These are phyloP conservation scores for Brachionus plicatilis DNA, from an alignment of 1,140 invertebrate genomes.

Conservation along the genomic window DNA sequence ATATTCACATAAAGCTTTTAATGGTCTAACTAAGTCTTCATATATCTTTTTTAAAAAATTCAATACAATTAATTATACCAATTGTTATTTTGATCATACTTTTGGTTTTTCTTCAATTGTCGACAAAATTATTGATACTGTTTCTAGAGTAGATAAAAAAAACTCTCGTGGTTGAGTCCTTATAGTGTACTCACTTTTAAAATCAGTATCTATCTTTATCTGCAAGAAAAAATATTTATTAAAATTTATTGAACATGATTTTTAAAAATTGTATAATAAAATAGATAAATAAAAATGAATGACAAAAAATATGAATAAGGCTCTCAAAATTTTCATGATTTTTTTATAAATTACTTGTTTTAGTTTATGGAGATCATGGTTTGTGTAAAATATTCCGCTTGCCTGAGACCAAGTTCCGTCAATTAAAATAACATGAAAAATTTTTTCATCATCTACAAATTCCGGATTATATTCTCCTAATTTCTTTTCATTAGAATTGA, in stretches of 20 bases:
- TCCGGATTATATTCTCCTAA: background rate
- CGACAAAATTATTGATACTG: constrained; percentile 70
- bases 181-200: constrained; percentile 78
- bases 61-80: background rate
- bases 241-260: background rate
- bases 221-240: constrained; percentile 21
- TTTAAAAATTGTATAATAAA: background rate
- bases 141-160: constrained; percentile 83
- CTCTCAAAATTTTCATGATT: background rate
- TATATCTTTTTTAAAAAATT: constrained; percentile 44
- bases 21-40: constrained; percentile 67
- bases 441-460: constrained; percentile 34
- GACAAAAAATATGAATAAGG: no score
- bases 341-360: constrained; percentile 41
- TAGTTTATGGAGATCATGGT: constrained; percentile 47
- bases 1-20: constrained; percentile 73
- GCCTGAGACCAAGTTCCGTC: constrained; percentile 92
- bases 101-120: constrained; percentile 17
- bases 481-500: constrained; percentile 45
- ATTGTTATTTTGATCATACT: background rate
- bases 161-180: constrained; percentile 83
- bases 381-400: constrained; percentile 61
- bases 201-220: constrained; percentile 65
- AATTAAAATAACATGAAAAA: constrained; percentile 75
- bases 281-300: no score